A percentile compares a stretch with the other conserved stretches of the same genome.
phyloP scores from a whole-genome alignment of 2,888 invertebrate species.

The Thelaira solivaga region DNA sequence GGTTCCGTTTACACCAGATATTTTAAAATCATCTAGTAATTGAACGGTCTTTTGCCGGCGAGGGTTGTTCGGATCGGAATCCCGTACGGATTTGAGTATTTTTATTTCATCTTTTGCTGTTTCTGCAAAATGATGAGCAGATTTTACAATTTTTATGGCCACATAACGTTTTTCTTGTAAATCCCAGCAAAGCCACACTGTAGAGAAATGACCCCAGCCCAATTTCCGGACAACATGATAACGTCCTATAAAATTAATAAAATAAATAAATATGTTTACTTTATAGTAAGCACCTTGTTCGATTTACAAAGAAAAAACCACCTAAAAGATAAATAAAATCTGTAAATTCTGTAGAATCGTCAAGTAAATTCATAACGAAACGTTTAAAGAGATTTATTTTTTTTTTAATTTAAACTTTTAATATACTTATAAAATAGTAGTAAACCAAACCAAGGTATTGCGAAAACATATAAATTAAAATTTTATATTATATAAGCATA shows the following conservation, averaged over 20 bases:
- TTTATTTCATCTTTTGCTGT: conserved; percentile 99
- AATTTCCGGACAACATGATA: conserved; percentile 84
- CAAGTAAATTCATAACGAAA: conserved; percentile 69
- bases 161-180: conserved; percentile 95
- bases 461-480: no score
- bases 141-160: conserved; percentile 99
- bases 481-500: no score
- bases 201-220: conserved; percentile 97
- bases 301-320: conserved; percentile 6
- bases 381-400: background rate
- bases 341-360: conserved; percentile 67
- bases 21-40: conserved; percentile 98
- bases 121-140: conserved; percentile 98
- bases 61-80: conserved; percentile 93
- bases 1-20: conserved; percentile 97
- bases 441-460: no score
- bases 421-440: no score
- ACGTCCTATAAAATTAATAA: conserved; percentile 68
- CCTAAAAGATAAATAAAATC: conserved; percentile 68
- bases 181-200: conserved; percentile 99
- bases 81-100: conserved; percentile 95
- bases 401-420: no score
- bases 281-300: no score
- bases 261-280: no score
- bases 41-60: conserved; percentile 98